Evolutionary conservation across 2,888 invertebrate genomes (phyloP).

Genomic region (Pyrrhia umbra): DNA sequence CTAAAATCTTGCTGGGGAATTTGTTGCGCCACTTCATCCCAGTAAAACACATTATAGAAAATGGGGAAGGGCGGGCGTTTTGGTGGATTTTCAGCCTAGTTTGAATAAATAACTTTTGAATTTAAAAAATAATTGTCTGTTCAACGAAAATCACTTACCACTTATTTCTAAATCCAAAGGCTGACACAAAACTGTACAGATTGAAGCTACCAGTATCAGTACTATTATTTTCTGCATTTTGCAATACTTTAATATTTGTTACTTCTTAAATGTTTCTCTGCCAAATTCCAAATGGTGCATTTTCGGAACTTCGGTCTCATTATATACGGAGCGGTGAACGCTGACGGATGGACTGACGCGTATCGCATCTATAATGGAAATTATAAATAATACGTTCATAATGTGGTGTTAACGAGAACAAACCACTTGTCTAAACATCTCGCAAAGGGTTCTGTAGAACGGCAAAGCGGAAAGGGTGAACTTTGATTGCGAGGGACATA

Average conservation of each 20-base stretch:
- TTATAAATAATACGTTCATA: conserved; percentile 66
- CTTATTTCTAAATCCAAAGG: conserved; percentile 66
- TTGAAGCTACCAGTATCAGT: conserved; percentile 62
- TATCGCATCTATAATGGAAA: conserved; percentile 63
- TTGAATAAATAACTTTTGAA: no score
- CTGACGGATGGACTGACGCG: conserved; percentile 60
- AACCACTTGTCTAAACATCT: conserved; percentile 59
- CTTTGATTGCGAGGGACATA: background rate
- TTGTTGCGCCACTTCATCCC: no score
- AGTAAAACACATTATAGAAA: no score
- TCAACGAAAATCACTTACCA: conserved; percentile 61
- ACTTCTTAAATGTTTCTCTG: background rate
- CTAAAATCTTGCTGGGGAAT: no score
- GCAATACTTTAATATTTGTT: background rate
- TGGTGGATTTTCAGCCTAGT: no score
- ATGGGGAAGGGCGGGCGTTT: no score
- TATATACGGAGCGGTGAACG: conserved; percentile 56
- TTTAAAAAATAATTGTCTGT: no score
- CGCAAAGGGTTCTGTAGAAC: conserved; percentile 40
- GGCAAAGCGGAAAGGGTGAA: conserved; percentile 3
- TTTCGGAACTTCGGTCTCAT: conserved; percentile 17
- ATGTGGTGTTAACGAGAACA: conserved; percentile 59
- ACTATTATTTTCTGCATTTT: conserved; percentile 61
- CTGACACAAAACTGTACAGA: conserved; percentile 64
- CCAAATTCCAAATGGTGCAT: conserved; percentile 23